Evolutionary conservation across 1,140 invertebrate genomes (phyloP).

Genomic region (Elymnias hypermnestra): DNA sequence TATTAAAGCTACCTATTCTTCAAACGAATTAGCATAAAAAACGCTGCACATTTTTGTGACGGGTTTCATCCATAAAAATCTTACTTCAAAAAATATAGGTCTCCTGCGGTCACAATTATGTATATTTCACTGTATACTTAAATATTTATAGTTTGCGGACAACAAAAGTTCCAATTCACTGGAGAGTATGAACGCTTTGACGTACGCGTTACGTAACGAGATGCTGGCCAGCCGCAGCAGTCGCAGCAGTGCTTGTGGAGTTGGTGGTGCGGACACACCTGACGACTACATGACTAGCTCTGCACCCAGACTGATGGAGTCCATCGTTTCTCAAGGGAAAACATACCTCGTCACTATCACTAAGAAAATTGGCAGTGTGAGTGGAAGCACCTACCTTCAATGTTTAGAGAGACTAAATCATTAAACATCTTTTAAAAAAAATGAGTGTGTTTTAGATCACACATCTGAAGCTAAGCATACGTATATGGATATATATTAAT

Average conservation of each 20-base stretch:
- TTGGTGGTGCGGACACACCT: constrained; percentile 20
- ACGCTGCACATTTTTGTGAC: no score
- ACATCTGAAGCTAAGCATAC: no score
- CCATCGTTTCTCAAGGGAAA: constrained; percentile 56
- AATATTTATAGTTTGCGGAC: constrained; percentile 42
- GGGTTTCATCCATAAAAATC: no score
- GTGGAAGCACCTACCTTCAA: no score
- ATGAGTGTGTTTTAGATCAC: no score
- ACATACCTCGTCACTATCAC: constrained; percentile 58
- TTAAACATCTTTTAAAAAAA: no score
- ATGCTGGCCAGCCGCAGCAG: constrained; percentile 15
- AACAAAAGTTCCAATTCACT: constrained; percentile 48
- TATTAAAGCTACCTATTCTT: no score
- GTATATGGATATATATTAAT: no score
- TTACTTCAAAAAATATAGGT: neutral
- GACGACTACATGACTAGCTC: constrained; percentile 30
- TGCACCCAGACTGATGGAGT: constrained; percentile 56
- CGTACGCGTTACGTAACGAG: constrained; percentile 38
- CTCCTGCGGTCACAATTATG: no score
- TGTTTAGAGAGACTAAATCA: no score
- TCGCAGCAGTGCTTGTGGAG: constrained; percentile 15
- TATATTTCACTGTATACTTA: neutral
- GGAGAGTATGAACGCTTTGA: constrained; percentile 42
- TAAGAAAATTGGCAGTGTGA: constrained; percentile 60
- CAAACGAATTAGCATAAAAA: no score